Percentiles rank a stretch among this genome's conserved stretches.
These are phyloP conservation scores for Pongo abelii DNA, from an alignment of 2,113 vertebrate genomes.

Conservation along the genomic window DNA sequence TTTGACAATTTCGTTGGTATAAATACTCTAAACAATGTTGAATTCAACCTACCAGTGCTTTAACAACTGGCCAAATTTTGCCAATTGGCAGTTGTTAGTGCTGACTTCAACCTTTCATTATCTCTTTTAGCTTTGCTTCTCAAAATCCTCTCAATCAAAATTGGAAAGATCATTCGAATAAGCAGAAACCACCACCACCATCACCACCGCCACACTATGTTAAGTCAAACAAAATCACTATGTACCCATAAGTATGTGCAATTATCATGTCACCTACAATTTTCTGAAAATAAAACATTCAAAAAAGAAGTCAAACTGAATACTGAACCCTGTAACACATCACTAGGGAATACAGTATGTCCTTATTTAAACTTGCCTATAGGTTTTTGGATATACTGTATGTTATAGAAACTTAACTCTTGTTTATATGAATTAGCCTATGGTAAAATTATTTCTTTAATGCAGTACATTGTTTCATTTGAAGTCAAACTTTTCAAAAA, in stretches of 20 bases:
- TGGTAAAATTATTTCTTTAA: background rate
- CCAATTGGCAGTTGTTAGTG: accelerated
- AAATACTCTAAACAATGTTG: background rate
- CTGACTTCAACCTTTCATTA: background rate
- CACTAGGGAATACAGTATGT: background rate
- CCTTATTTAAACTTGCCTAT: background rate
- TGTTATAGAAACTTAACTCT: background rate
- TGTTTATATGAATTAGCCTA: background rate
- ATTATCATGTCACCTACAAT: background rate
- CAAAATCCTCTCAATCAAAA: background rate
- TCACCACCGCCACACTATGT: background rate
- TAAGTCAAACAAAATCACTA: background rate
- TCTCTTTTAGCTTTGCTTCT: background rate
- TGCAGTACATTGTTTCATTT: background rate
- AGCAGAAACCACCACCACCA: background rate
- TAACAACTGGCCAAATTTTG: background rate
- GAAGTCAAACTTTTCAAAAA: background rate
- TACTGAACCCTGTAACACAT: background rate
- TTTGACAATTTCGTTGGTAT: background rate
- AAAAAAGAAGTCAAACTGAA: background rate
- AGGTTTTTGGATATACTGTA: background rate
- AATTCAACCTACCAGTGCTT: background rate
- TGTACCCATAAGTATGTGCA: background rate
- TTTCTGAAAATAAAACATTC: background rate
- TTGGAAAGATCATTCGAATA: background rate